Evolutionary conservation across 2,888 invertebrate genomes (phyloP).

Genomic region (Scaptomyza reducta): DNA sequence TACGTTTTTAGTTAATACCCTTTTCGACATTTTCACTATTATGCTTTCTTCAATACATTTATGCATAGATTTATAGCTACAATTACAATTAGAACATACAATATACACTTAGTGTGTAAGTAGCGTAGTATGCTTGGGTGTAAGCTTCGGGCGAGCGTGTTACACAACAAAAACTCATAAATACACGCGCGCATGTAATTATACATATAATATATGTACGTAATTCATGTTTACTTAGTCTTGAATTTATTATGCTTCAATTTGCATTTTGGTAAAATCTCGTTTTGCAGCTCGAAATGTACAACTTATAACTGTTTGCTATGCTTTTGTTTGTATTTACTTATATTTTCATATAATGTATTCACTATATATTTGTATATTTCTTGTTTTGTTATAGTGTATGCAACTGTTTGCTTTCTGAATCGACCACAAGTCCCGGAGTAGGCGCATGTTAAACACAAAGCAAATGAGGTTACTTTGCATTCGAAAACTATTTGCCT

Average conservation of each 20-base stretch:
- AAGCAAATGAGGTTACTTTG: constrained; percentile 31
- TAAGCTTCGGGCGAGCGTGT: constrained; percentile 27
- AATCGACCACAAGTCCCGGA: constrained; percentile 21
- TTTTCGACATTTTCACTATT: constrained; percentile 15
- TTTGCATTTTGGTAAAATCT: constrained; percentile 65
- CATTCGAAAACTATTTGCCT: constrained; percentile 21
- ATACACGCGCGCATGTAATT: constrained; percentile 20
- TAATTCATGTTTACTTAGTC: constrained; percentile 69
- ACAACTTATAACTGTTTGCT: constrained; percentile 66
- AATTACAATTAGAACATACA: constrained; percentile 53
- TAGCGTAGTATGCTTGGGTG: constrained; percentile 16
- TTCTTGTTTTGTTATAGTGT: constrained; percentile 13
- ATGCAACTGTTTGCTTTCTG: constrained; percentile 35
- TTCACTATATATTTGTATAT: constrained; percentile 6
- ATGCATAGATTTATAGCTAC: constrained; percentile 59
- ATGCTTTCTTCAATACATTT: constrained; percentile 38
- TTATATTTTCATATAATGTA: constrained; percentile 16
- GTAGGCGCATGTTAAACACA: constrained; percentile 24
- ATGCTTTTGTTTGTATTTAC: constrained; percentile 32
- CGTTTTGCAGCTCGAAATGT: constrained; percentile 57
- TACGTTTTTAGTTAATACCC: constrained; percentile 15
- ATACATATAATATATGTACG: constrained; percentile 4
- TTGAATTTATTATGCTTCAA: constrained; percentile 64
- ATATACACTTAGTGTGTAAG: constrained; percentile 32
- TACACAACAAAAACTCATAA: constrained; percentile 28